Conservation (phyloP, 2,888 invertebrate genomes). For the Halictus ligatus region DNA sequence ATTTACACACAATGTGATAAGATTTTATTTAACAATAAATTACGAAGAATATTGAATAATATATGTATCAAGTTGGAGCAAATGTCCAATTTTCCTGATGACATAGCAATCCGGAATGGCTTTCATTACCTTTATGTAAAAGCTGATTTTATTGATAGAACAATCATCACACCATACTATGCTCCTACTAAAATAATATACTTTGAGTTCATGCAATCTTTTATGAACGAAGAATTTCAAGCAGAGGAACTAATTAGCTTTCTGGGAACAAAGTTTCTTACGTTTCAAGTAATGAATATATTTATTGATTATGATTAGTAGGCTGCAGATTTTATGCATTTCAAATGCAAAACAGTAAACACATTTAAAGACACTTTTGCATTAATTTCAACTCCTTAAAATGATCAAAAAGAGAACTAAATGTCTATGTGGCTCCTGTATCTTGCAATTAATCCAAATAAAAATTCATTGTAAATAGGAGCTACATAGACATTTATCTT, state of each 20-base stretch:
- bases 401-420: too few relatives aligned
- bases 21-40: conserved; percentile 25
- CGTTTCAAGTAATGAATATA: conserved; percentile 35
- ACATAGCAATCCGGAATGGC: conserved; percentile 14
- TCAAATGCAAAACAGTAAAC: too few relatives aligned
- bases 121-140: conserved; percentile 45
- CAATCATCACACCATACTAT: conserved; percentile 37
- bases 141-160: conserved; percentile 31
- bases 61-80: conserved; percentile 53
- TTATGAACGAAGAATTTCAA: conserved; percentile 38
- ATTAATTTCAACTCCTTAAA: too few relatives aligned
- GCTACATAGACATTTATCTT: too few relatives aligned
- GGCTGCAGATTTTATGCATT: too few relatives aligned
- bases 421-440: too few relatives aligned
- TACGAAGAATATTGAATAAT: conserved; percentile 43
- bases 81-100: conserved; percentile 42
- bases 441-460: too few relatives aligned
- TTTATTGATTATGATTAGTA: background rate
- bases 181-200: conserved; percentile 19
- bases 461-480: too few relatives aligned
- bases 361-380: too few relatives aligned
- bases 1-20: conserved; percentile 39
- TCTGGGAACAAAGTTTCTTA: conserved; percentile 36
- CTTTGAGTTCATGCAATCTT: conserved; percentile 51
- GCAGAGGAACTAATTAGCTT: conserved; percentile 43